Base-by-base conservation (phyloP, 2,888 invertebrate genomes). In the Tenthredo livida region DNA sequence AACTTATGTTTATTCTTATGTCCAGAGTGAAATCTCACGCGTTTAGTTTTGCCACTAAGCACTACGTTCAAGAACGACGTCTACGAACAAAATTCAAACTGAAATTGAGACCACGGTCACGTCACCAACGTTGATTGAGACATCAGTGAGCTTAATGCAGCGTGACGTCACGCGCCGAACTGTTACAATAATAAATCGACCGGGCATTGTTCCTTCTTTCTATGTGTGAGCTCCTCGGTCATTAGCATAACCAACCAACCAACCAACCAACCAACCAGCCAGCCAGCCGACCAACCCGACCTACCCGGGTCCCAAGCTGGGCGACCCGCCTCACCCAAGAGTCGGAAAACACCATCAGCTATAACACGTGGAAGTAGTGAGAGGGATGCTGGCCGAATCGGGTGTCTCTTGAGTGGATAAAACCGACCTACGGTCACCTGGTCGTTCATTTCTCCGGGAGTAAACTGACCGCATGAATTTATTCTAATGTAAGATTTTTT, bases 141-240 rank as follows among this genome's bases (percentile, higher is more conserved):
- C 84, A 75, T 86, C 84, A 83, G 87, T 83, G 77, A 84, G 85
- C 87, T 90, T 90, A 89, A 91, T 89, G 88, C 87, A 88, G 86
- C 91, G 89, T 91, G 88, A 88, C 89, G 89, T 90, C 89, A 91
- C 90, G 89, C 89, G 86, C 85, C 87, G 85, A 87, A 86, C 88
- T 88, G 90, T 90, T 91, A 89, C 88, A 89, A 89, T 89, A 88
- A 91, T 90, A 91, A 92, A 92, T 92, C 91, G 90, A 87, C 86
- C 75, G 87, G 87, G 90, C 87, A 90, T 90, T 91, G 89, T 91
- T 86, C 88, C 88, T 87, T 84, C 87, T 87, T 85, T 86, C 85
- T 85, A 86, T 75, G 80, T 61, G 70, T 21, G 65, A 43, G 83
- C 15, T n/a, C 2, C 67, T 83, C 47, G 21, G 89, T 89, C 89